Conservation (phyloP, 2,888 invertebrate species). For the Plebejus argus region DNA sequence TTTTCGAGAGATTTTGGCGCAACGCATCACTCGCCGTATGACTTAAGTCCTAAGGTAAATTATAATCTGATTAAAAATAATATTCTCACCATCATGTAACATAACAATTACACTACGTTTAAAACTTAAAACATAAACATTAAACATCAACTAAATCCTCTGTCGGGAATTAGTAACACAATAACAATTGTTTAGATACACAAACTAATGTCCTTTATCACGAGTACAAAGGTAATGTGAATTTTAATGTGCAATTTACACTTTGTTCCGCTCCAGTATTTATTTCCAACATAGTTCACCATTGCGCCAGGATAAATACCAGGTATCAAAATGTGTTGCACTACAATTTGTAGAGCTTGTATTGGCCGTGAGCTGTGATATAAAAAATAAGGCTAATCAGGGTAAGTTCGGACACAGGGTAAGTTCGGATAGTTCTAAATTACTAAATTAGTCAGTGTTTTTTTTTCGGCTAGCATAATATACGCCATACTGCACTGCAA, state of each 20-base stretch:
- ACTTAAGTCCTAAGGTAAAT: no score
- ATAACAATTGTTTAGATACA: conserved; percentile 1
- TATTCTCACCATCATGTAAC: background rate
- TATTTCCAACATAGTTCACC: conserved; percentile 50
- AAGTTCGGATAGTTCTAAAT: no score
- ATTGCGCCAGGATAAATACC: background rate
- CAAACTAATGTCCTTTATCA: conserved; percentile 47
- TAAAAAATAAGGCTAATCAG: no score
- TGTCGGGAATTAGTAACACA: background rate
- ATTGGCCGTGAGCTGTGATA: background rate
- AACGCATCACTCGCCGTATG: no score
- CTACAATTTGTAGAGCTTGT: background rate
- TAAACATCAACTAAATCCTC: background rate
- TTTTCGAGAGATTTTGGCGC: no score
- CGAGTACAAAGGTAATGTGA: conserved; percentile 45
- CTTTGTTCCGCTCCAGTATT: conserved; percentile 52
- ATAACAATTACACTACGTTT: background rate
- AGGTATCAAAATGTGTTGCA: conserved; percentile 5
- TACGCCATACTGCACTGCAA: no score
- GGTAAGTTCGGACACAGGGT: no score
- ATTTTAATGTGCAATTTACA: conserved; percentile 54
- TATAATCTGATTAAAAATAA: background rate
- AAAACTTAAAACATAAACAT: background rate
- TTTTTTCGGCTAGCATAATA: no score
- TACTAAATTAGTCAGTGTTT: no score